Base-by-base conservation (phyloP, 1,140 invertebrate genomes). In the Ladona fulva region DNA sequence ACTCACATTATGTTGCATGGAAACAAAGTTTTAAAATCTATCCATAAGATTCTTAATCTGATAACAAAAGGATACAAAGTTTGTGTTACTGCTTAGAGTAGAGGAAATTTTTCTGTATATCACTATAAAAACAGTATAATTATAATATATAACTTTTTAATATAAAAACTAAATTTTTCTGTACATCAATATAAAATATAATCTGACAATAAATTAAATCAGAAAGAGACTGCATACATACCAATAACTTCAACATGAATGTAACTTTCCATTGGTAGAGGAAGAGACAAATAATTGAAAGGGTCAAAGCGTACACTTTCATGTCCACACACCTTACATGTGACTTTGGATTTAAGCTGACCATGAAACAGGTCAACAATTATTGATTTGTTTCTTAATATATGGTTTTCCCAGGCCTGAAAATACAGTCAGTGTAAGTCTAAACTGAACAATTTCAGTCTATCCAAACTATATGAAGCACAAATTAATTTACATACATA, bases 321-420 rank as follows among this genome's bases (percentile, higher is more conserved):
- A 81, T 91, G 90, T 19, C 90, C 89, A 85, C 95, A 97, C 11
- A 90, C 89, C 81, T 91, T 88, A 85, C 95, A 96, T 74, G 89
- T 91, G 42, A 93, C 86, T 84, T 92, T 92, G 3, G 94, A 95
- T 86, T 95, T 95, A 0, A 97, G 86, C 84, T 96, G 94, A 0
- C 95, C 95, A 86, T 96, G 95, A 86, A 97, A 97, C 74, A 96
- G 86, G 85, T 96, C 95, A 37, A 95, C 94, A 76, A 96, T 91
- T 77, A 97, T 92, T 6, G 94, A 95, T 83, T 92, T 90, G 87
- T 90, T 89, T 77, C 94, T 87, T 6, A 91, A 85, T 76, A 93
- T 86, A 84, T 95, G 92, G 83, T 93, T 93, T 74, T 92, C 90
- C 94, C 94, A 96, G 25, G 94, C 94, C 86, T 66, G 52, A 6